Base-by-base conservation (phyloP, 1,140 invertebrate species). In the Musca domestica region DNA sequence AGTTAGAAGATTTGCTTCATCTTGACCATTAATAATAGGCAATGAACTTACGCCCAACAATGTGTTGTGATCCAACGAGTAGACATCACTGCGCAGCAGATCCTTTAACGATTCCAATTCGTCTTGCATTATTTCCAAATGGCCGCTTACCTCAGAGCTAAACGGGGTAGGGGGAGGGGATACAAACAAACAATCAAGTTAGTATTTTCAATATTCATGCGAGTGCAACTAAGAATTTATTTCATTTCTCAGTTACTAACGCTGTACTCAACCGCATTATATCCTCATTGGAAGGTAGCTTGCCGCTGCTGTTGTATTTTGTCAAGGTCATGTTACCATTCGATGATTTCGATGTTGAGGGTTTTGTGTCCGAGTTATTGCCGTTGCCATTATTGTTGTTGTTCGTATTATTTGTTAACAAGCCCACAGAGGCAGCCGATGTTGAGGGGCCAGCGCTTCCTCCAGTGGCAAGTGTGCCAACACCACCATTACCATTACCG, bases 101-200 rank as follows among this genome's bases (percentile, higher is more conserved):
- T 93, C 91, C 72, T 89, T 87, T 2, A 93, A 77, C 48, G 87
- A 88, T 23, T 94, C 91, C 71, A 94, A 76, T 72, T 92, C 91
- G 46, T 82, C 86, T 77, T 94, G 90, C 78, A 92, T 88, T 27
- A 83, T 83, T 72, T 91, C 91, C 72, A 94, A 80, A 83, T 93
- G 91, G 67, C 83, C 87, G 80, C 89, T 88, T 70, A 94, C 85
- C 67, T 93, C 90, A 70, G 89, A 86, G 78, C 91, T 92, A 56
- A 9, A 27, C 25, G 3, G n/a, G 14, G n/a, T 2, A 30, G 23
- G 17, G 41, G 52, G 6, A 51, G 25, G 17, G 41, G 52, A 10
- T 47, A 14, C 46, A n/a, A 52, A 22, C n/a, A 54, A 51, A 64
- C 41, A 47, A 69, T 12, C 19, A 61, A 51, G 25, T 58, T 49